Evolutionary conservation across 2,113 vertebrate genomes (phyloP).

Genomic region (Gnathonemus echidnorhynchus): DNA sequence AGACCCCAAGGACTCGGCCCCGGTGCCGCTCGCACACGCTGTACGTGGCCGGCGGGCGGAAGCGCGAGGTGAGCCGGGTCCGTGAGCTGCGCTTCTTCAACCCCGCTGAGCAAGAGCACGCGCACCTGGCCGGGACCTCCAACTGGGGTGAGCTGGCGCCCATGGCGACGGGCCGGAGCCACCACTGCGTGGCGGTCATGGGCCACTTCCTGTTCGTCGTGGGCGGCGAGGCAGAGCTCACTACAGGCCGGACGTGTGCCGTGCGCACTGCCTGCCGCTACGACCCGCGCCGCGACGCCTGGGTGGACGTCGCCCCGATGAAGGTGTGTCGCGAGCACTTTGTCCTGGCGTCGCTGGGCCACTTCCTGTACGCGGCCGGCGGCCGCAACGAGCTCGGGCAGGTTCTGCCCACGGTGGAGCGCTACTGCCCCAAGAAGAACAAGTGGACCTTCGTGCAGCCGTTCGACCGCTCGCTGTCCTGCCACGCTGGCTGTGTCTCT

Average conservation of each 20-base stretch:
- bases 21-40: conserved; percentile 88
- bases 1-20: conserved; percentile 79
- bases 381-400: conserved; percentile 90
- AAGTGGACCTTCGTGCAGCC: conserved; percentile 92
- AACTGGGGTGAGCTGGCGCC: conserved; percentile 89
- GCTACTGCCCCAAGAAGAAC: conserved; percentile 93
- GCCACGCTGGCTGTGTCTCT: conserved; percentile 88
- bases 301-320: conserved; percentile 92
- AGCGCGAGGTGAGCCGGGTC: conserved; percentile 84
- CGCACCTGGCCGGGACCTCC: conserved; percentile 73
- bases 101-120: conserved; percentile 75
- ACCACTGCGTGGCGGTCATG: conserved; percentile 92
- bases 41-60: conserved; percentile 84
- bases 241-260: conserved; percentile 78
- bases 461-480: conserved; percentile 92
- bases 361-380: conserved; percentile 83
- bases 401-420: conserved; percentile 87
- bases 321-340: conserved; percentile 95
- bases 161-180: conserved; percentile 86
- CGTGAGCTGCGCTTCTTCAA: conserved; percentile 88
- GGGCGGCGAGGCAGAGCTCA: conserved; percentile 85
- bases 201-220: conserved; percentile 92
- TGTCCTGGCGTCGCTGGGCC: conserved; percentile 79
- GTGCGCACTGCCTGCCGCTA: conserved; percentile 88
- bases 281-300: conserved; percentile 79